phyloP scores from a whole-genome alignment of 2,888 invertebrate species.

The Cordilura impudica region DNA sequence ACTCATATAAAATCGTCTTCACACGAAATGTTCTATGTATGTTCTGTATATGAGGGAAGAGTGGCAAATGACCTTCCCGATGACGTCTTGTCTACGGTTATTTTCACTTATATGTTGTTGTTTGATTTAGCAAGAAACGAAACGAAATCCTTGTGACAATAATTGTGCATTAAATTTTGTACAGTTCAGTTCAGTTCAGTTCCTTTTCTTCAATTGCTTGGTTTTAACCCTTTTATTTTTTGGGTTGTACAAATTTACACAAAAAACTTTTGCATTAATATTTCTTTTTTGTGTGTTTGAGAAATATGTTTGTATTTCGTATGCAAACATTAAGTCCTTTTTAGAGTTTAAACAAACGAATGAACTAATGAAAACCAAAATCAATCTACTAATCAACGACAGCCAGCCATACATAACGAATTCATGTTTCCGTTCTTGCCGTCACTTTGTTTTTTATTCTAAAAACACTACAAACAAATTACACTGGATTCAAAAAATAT shows the following conservation, averaged over 20 bases:
- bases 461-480: no score
- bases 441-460: no score
- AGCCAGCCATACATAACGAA: neutral
- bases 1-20: neutral
- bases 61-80: constrained; percentile 26
- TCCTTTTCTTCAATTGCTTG: constrained; percentile 17
- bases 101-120: constrained; percentile 16
- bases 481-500: no score
- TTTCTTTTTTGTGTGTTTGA: neutral
- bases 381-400: constrained; percentile 35
- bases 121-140: neutral
- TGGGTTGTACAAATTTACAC: neutral
- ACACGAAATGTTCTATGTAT: neutral
- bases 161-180: constrained; percentile 43
- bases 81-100: constrained; percentile 25
- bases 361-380: constrained; percentile 36
- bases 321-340: constrained; percentile 11
- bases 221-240: constrained; percentile 8
- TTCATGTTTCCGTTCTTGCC: neutral
- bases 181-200: no score
- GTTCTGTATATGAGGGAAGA: neutral
- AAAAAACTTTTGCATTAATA: neutral
- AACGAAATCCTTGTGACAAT: neutral
- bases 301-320: constrained; percentile 1
- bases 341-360: neutral